Conservation (phyloP, 64 coral and sea anemone species). For the Pocillopora verrucosa region DNA sequence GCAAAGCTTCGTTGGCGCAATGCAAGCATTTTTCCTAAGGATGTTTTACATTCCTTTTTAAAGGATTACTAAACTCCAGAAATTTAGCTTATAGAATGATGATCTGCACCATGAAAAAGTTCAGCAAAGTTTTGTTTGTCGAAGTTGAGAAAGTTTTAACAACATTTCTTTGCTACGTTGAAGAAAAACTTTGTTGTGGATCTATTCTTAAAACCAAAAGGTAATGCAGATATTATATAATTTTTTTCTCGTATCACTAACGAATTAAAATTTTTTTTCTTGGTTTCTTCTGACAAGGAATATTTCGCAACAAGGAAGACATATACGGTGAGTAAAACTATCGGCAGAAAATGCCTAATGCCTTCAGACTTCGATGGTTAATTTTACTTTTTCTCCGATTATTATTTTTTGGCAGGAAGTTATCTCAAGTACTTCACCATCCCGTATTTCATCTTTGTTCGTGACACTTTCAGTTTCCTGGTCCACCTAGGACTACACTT, state of each 20-base stretch:
- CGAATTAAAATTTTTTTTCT: neutral
- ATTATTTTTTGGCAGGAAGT: neutral
- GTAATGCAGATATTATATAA: neutral
- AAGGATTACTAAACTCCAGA: too few relatives aligned
- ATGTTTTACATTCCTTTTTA: too few relatives aligned
- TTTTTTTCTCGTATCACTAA: neutral
- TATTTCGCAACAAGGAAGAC: neutral
- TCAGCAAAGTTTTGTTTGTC: too few relatives aligned
- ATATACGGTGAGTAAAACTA: neutral
- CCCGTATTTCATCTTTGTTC: constrained; percentile 62
- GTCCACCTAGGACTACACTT: constrained; percentile 41
- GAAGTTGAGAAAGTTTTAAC: too few relatives aligned
- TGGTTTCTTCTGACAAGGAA: neutral
- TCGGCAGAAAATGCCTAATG: neutral
- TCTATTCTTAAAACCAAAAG: neutral
- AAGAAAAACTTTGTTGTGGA: too few relatives aligned
- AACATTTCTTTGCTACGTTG: too few relatives aligned
- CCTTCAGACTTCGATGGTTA: too few relatives aligned
- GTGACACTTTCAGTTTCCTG: constrained; percentile 51
- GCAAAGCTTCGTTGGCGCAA: too few relatives aligned
- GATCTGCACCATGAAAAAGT: too few relatives aligned
- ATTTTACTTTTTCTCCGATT: neutral
- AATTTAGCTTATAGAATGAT: too few relatives aligned
- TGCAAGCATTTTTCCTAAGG: too few relatives aligned
- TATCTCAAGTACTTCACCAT: constrained; percentile 37